These are phyloP conservation scores for Girardia tigrina DNA, from an alignment of 2,888 invertebrate species.

Conservation along the genomic window DNA sequence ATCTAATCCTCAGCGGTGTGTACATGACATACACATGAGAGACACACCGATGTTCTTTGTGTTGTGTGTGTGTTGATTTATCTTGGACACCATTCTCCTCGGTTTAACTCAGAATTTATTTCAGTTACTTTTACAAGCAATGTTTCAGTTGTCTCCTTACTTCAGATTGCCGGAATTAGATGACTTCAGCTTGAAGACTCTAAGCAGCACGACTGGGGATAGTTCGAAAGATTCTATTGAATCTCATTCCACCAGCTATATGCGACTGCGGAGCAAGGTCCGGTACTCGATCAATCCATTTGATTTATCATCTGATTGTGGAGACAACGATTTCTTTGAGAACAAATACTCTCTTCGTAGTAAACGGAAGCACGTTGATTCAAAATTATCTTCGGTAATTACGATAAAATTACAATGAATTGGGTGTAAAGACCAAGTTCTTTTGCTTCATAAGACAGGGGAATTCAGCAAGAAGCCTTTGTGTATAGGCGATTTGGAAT, in stretches of 20 bases:
- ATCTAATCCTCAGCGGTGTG: no score
- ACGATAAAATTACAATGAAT: no score
- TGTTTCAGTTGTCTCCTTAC: neutral
- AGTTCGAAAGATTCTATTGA: neutral
- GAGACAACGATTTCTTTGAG: neutral
- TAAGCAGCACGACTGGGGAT: neutral
- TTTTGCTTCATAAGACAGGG: neutral
- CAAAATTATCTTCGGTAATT: conserved; percentile 9
- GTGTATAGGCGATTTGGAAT: neutral
- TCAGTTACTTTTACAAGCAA: no score
- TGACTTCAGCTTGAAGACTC: neutral
- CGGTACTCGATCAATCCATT: neutral
- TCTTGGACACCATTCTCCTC: no score
- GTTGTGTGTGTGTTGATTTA: no score
- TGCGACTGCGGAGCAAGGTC: neutral
- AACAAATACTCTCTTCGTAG: neutral
- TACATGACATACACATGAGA: no score
- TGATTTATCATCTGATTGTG: conserved; percentile 1
- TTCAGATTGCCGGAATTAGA: neutral
- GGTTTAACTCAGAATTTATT: no score
- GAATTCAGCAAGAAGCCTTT: neutral
- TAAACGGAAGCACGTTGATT: neutral
- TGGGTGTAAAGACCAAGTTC: neutral
- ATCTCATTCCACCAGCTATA: neutral
- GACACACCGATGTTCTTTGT: no score